Evolutionary conservation across 2,888 invertebrate species (phyloP).

Genomic region (Caenorhabditis sinica): DNA sequence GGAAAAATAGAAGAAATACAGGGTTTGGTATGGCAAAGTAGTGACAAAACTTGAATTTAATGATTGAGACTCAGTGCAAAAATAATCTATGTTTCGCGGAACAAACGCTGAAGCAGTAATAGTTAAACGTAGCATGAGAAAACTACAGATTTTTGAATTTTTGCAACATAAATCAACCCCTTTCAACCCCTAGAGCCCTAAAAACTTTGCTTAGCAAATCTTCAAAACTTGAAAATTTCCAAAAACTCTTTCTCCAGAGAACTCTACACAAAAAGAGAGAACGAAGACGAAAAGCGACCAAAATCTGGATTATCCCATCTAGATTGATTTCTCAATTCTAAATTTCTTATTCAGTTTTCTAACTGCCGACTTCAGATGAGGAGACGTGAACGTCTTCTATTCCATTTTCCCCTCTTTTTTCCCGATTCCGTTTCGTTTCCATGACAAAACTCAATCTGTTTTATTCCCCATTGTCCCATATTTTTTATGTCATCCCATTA

Average conservation of each 20-base stretch:
- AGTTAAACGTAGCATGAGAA: no score
- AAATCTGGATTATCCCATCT: constrained; percentile 44
- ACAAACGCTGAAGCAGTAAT: no score
- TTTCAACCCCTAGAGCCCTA: no score
- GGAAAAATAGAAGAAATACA: background rate
- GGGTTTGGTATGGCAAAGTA: no score
- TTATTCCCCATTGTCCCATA: background rate
- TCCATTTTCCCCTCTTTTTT: background rate
- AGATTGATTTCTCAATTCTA: constrained; percentile 17
- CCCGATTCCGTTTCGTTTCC: constrained; percentile 41
- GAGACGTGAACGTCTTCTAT: background rate
- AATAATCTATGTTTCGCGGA: no score
- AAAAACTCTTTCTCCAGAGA: background rate
- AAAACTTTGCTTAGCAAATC: background rate
- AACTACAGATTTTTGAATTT: no score
- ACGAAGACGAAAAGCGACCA: background rate
- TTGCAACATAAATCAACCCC: no score
- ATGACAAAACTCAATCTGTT: constrained; percentile 39
- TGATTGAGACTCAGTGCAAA: no score
- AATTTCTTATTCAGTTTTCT: background rate
- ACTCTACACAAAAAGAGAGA: background rate
- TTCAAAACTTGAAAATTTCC: background rate
- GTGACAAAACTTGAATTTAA: no score
- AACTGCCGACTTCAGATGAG: background rate
- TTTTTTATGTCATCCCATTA: constrained; percentile 16